Evolutionary conservation across 2,113 vertebrate genomes (phyloP).

Genomic region (Phaethornis superciliosus): DNA sequence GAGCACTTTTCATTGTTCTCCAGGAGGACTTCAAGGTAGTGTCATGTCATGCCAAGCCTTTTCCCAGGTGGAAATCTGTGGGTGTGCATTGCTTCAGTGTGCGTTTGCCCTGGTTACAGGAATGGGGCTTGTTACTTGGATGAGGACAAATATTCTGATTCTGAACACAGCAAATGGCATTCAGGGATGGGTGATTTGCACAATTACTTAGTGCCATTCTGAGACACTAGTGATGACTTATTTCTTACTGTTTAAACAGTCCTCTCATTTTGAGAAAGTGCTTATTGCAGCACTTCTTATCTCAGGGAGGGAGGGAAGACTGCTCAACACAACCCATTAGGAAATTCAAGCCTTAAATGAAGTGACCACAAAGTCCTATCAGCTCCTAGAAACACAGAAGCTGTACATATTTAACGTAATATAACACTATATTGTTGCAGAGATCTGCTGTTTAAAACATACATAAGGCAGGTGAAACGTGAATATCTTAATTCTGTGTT

Average conservation of each 20-base stretch:
- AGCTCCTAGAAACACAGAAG: slow-evolving; percentile 85
- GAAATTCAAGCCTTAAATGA: slow-evolving; percentile 80
- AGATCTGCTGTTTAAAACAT: slow-evolving; percentile 74
- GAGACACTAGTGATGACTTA: slow-evolving; percentile 12
- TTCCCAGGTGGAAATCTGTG: background rate
- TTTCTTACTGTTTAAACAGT: slow-evolving; percentile 5
- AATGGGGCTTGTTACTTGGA: background rate
- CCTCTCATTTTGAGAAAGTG: slow-evolving; percentile 11
- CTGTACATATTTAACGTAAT: slow-evolving; percentile 89
- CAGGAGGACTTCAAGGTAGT: background rate
- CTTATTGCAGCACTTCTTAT: slow-evolving; percentile 70
- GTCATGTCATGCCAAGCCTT: background rate
- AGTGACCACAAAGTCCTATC: slow-evolving; percentile 87
- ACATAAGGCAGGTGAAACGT: slow-evolving; percentile 76
- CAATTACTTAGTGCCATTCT: slow-evolving; percentile 3
- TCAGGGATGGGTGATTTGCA: background rate
- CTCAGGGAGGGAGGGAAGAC: slow-evolving; percentile 53
- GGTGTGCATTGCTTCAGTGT: background rate
- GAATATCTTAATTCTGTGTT: slow-evolving; percentile 76
- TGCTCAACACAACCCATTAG: slow-evolving; percentile 77
- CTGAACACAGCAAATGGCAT: background rate
- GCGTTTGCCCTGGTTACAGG: background rate
- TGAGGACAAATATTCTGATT: background rate
- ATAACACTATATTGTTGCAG: slow-evolving; percentile 78
- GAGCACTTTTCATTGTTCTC: background rate